Base-by-base conservation (phyloP, 2,113 vertebrate species). In the Neopipo cinnamomea region DNA sequence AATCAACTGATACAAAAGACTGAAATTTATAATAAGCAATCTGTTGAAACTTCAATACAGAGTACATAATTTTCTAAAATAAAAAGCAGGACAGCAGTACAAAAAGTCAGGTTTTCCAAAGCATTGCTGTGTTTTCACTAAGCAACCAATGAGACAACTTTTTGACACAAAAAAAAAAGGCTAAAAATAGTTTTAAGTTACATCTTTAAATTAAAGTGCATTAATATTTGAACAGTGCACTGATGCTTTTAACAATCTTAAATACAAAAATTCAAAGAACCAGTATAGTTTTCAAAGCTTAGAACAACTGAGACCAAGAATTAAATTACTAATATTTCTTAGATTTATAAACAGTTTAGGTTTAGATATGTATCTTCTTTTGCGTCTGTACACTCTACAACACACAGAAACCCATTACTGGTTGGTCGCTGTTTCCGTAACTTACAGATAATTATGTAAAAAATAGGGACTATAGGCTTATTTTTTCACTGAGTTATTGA, bases 141-240 rank as follows among this genome's bases (percentile, higher is more conserved):
- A 61, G 49, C 17, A 46, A 63, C 5, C 39, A 86, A 13, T 6
- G 19, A 85, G 18, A 88, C 12, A 83, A 37, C 28, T 46, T 59
- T 44, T 4, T 49, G 63, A 85, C 28, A 52, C 0, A 2, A 35
- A 63, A 50, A 49, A 42, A 78, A 80, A 24, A 74, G 33, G 21
- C 41, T 83, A 67, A 67, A 89, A 84, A 74, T 14, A 1, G 0
- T 49, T n/a, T 5, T 16, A 59, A 83, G 30, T 46, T 49, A 72
- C 22, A 35, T 65, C 1, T 14, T 76, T 58, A 66, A 89, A 85
- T 78, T 79, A 88, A 96, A 95, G 94, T 94, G 75, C 92, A 86
- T 76, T 88, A 70, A 73, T 92, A 74, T 86, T 65, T 77, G 20
- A 88, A 71, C 82, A 86, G 65, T 77, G 75, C 74, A 77, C 44